These are phyloP conservation scores for Catalaphyllia jardinei DNA, from an alignment of 64 coral and sea anemone genomes.

Conservation along the genomic window DNA sequence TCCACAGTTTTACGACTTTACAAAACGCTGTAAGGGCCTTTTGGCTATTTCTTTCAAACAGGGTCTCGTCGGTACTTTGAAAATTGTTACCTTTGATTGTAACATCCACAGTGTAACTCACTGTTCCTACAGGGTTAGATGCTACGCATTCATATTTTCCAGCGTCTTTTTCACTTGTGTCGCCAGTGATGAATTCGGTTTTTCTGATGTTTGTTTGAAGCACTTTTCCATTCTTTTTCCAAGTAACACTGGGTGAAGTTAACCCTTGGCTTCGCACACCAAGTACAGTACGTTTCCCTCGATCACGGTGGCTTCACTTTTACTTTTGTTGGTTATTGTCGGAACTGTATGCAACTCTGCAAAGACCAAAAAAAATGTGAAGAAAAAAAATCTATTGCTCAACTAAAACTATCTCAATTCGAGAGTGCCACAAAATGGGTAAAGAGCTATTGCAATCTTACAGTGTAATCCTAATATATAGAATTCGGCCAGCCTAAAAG, in stretches of 20 bases:
- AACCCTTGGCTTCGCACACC: not conserved
- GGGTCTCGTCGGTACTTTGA: too few species aligned
- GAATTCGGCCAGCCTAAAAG: too few species aligned
- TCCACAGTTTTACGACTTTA: too few species aligned
- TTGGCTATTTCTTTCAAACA: too few species aligned
- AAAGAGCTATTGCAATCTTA: too few species aligned
- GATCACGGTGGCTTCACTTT: not conserved
- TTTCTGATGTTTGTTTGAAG: not conserved
- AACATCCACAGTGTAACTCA: not conserved
- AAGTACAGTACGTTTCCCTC: not conserved
- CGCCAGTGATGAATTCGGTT: not conserved
- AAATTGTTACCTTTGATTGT: not conserved
- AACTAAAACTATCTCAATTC: too few species aligned
- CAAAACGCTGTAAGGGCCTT: too few species aligned
- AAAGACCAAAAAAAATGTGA: too few species aligned
- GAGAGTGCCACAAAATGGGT: too few species aligned
- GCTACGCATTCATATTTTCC: not conserved
- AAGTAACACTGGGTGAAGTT: not conserved
- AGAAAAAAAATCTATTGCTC: too few species aligned
- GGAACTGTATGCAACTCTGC: not conserved
- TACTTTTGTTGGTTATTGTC: not conserved
- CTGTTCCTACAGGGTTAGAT: not conserved
- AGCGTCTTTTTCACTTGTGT: not conserved
- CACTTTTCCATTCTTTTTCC: slow-evolving; percentile 5
- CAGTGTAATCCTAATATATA: too few species aligned